phyloP scores from a whole-genome alignment of 2,888 invertebrate species.

The Amaurobius ferox region DNA sequence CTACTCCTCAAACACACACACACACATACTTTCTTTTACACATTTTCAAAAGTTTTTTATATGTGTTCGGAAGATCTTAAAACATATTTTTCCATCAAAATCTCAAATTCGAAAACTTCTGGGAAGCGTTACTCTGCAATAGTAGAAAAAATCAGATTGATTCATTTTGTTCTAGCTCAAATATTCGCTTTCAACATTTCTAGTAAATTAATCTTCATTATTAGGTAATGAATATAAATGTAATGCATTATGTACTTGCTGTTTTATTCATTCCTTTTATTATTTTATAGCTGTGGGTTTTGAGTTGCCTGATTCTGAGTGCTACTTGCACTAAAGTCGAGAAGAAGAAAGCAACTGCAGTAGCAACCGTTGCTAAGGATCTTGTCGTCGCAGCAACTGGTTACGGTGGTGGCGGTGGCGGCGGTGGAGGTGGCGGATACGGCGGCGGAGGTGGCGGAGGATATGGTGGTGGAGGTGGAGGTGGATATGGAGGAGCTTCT shows the following conservation, averaged over 20 bases:
- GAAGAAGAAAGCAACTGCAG: conserved; percentile 28
- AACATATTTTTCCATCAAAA: too few species aligned
- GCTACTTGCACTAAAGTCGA: conserved; percentile 50
- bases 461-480: conserved; percentile 32
- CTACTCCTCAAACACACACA: too few species aligned
- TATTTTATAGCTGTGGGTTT: conserved; percentile 48
- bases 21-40: too few species aligned
- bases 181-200: too few species aligned
- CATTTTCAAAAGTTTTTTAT: too few species aligned
- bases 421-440: conserved; percentile 15
- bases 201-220: too few species aligned
- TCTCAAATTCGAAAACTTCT: too few species aligned
- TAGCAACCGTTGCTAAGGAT: conserved; percentile 24
- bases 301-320: conserved; percentile 61
- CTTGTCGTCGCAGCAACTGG: conserved; percentile 56
- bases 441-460: conserved; percentile 37
- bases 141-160: too few species aligned
- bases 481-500: not conserved
- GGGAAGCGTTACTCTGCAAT: too few species aligned
- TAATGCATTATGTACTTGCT: not conserved
- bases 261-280: not conserved
- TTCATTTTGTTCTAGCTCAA: too few species aligned
- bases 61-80: too few species aligned
- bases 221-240: too few species aligned
- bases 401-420: conserved; percentile 40